Conservation (phyloP, 2,797 vertebrate species). For the Fistularia tabacaria region DNA sequence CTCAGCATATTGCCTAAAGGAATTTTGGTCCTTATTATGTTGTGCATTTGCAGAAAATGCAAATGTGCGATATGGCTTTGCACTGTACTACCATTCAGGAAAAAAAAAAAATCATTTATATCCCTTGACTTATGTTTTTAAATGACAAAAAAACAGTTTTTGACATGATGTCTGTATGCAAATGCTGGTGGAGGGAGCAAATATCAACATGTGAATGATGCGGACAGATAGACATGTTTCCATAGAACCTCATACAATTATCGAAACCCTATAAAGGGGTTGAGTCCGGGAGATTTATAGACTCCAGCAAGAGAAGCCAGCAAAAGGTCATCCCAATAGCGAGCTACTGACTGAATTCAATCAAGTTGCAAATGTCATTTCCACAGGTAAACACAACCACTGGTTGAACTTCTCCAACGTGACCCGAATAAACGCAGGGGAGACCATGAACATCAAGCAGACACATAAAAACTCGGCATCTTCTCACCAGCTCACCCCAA, state of each 20-base stretch:
- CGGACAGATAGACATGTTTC: constrained; percentile 65
- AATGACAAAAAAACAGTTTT: too few relatives aligned
- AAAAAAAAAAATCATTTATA: too few relatives aligned
- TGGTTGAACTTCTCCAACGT: constrained; percentile 45
- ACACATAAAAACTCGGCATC: not conserved
- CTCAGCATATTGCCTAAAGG: too few relatives aligned
- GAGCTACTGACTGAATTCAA: constrained; percentile 73
- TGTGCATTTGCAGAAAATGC: too few relatives aligned
- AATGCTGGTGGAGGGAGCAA: too few relatives aligned
- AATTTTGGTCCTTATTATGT: too few relatives aligned
- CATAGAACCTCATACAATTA: constrained; percentile 68
- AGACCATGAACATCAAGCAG: not conserved
- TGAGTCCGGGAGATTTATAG: constrained; percentile 57
- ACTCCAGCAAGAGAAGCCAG: constrained; percentile 51
- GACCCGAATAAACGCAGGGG: constrained; percentile 46
- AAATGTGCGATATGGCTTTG: too few relatives aligned
- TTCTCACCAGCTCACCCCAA: constrained; percentile 10
- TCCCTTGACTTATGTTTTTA: too few relatives aligned
- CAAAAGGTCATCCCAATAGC: constrained; percentile 76
- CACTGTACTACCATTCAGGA: too few relatives aligned
- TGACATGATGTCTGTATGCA: too few relatives aligned
- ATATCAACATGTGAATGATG: not conserved
- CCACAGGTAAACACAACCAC: constrained; percentile 68
- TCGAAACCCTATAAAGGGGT: constrained; percentile 66
- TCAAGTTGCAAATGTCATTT: constrained; percentile 79